Base-by-base conservation (phyloP, 2,797 vertebrate genomes). In the Sus cebifrons region DNA sequence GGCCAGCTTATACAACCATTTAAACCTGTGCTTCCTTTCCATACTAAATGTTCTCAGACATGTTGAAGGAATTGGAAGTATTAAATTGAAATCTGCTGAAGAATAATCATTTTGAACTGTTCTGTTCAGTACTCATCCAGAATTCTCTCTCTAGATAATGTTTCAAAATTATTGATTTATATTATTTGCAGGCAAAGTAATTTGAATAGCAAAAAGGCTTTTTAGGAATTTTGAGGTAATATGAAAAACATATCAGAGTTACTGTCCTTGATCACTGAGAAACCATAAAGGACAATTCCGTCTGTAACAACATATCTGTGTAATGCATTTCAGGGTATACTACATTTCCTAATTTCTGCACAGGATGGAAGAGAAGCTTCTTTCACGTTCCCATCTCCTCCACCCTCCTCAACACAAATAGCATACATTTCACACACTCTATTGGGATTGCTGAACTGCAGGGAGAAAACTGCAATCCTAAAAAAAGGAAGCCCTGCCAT, bases 1-100 rank as follows among this genome's bases (percentile, higher is more conserved):
- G 44, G 32, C 85, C 65, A 65, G 71, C 65, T 97, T 96, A 98
- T 97, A 93, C 95, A 97, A 96, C 56, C 40, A 94, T 64, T 95
- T 96, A 97, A 98, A 89, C 89, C 95, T 96, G 97, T 97, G 74
- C 52, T 92, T 95, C 84, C 79, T 64, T 96, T 90, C 16, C 10
- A 29, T 96, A 97, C 91, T 94, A 97, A 97, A 96, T 96, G 83
- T 96, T 89, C 88, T 70, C 91, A 74, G 96, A 95, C 86, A 64
- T 89, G 96, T 97, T 91, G 89, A 96, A 97, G 54, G 91, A 71
- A 97, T 92, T 97, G 88, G 97, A 97, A 98, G 64, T 92, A 95
- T 92, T 89, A 73, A 36, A 82, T n/a, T 81, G 96, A 97, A 98
- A 97, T 8, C n/a, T 97, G 81, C 70, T 87, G 21, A 82, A 96